phyloP scores from a whole-genome alignment of 2,888 invertebrate genomes.

The Osedax fenrisi region DNA sequence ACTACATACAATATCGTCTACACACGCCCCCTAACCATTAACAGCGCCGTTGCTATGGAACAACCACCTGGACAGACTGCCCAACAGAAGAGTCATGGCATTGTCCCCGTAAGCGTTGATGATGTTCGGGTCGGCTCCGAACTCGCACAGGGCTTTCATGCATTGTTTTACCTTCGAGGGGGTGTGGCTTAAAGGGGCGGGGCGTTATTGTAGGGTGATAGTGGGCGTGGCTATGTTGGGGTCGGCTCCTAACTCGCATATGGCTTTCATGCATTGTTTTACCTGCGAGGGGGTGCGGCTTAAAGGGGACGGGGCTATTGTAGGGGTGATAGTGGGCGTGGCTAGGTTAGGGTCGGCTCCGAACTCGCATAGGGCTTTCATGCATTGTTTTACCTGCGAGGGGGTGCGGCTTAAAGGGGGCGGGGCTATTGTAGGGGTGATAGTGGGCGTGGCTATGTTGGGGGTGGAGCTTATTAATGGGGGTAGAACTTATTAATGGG shows the following conservation, averaged over 20 bases:
- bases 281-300: neutral
- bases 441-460: slow-evolving; percentile 36
- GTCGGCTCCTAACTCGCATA: slow-evolving; percentile 34
- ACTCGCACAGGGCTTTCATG: slow-evolving; percentile 30
- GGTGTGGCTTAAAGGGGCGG: no score
- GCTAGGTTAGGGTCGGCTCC: slow-evolving; percentile 36
- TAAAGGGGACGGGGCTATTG: no score
- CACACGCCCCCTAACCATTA: neutral
- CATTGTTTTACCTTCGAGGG: slow-evolving; percentile 13
- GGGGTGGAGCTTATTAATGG: slow-evolving; percentile 35
- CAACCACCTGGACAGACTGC: slow-evolving; percentile 35
- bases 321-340: no score
- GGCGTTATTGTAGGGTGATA: no score
- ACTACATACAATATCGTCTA: no score
- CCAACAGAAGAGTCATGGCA: slow-evolving; percentile 35
- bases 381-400: slow-evolving; percentile 15
- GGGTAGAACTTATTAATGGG: no score
- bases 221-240: slow-evolving; percentile 36
- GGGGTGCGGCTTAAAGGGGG: no score
- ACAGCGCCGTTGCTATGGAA: slow-evolving; percentile 31
- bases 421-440: no score
- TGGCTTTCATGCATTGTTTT: slow-evolving; percentile 18
- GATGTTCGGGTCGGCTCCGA: slow-evolving; percentile 36
- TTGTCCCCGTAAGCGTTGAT: slow-evolving; percentile 37
- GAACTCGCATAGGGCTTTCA: slow-evolving; percentile 31